These are phyloP conservation scores for Resseliella maxima DNA, from an alignment of 2,888 invertebrate genomes.

Conservation along the genomic window DNA sequence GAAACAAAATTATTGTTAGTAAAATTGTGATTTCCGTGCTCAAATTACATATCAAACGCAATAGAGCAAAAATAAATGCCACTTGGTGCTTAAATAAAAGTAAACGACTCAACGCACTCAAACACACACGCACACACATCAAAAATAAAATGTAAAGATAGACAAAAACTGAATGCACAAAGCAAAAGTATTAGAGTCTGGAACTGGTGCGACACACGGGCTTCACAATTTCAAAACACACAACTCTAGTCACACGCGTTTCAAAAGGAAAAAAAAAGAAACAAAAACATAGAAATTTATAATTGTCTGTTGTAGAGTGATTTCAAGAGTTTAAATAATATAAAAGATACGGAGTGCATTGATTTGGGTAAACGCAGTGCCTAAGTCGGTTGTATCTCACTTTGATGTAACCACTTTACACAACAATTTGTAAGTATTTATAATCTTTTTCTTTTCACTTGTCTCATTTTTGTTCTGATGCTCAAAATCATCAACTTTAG, in stretches of 20 bases:
- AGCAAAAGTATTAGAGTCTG: slow-evolving; percentile 24
- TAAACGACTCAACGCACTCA: slow-evolving; percentile 25
- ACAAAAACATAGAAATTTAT: neutral
- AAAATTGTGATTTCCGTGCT: neutral
- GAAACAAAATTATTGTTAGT: slow-evolving; percentile 7
- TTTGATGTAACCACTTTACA: slow-evolving; percentile 15
- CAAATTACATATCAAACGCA: neutral
- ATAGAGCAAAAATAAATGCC: slow-evolving; percentile 7
- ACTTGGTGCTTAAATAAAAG: slow-evolving; percentile 35
- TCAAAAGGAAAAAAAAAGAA: neutral
- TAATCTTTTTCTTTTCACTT: neutral
- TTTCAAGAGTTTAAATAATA: slow-evolving; percentile 37
- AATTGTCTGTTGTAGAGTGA: slow-evolving; percentile 17
- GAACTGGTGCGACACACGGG: slow-evolving; percentile 3
- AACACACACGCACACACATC: slow-evolving; percentile 38
- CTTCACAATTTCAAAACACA: too few relatives aligned
- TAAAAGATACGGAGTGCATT: slow-evolving; percentile 3
- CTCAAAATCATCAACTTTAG: slow-evolving; percentile 5
- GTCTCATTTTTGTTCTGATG: neutral
- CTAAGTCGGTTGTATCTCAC: neutral
- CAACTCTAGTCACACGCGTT: neutral
- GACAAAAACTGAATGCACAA: too few relatives aligned
- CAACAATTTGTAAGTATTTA: neutral
- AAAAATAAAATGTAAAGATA: neutral
- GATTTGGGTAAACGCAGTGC: neutral